Evolutionary conservation across 1,140 invertebrate genomes (phyloP), one percentile per base, ranked within the genome.

Genomic region (Halyomorpha halys): DNA sequence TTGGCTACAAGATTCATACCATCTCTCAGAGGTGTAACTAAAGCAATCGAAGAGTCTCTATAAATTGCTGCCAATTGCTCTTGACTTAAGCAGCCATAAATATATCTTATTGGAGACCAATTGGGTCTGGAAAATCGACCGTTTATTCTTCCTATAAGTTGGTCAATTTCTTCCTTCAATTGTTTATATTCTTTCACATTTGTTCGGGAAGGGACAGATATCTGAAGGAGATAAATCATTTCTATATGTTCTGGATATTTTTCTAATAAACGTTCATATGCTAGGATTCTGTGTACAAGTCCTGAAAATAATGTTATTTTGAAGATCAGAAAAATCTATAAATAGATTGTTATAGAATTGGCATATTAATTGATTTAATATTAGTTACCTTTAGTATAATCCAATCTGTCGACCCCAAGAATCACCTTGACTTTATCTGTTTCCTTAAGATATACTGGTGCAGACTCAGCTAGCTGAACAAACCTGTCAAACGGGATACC

Each of bases 1-100:
- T 95, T 94, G 6, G 91, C 91, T 0, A 94, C 91, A 51, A 95
- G 78, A 76, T 95, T 95, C 91, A 95, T 95, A 34, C 91, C 91
- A 72, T 94, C 91, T 51, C 91, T 78, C 0, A 94, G 73, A 0
- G 91, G 91, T 0, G 91, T 94, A 0, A 94, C 90, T 25, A 94
- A 74, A 23, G 87, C 90, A 0, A 95, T 89, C 0, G 89, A 85
- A 0, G 90, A 84, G 70, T 93, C 90, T 18, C 90, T 77, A 74
- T 92, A 92, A 68, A 91, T 86, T 0, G 89, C 87, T 5, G 90
- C 89, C 39, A 94, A 72, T 71, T 91, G 87, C 69, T 88, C 85
- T 76, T 93, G 90, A 66, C 84, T 87, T 0, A 94, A 85, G 73
- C 87, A 92, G 0, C 90, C 90, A 73, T 90, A 93, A 70, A 94